Conservation (phyloP, 1,140 invertebrate genomes). For the Pseudomyrmex gracilis region DNA sequence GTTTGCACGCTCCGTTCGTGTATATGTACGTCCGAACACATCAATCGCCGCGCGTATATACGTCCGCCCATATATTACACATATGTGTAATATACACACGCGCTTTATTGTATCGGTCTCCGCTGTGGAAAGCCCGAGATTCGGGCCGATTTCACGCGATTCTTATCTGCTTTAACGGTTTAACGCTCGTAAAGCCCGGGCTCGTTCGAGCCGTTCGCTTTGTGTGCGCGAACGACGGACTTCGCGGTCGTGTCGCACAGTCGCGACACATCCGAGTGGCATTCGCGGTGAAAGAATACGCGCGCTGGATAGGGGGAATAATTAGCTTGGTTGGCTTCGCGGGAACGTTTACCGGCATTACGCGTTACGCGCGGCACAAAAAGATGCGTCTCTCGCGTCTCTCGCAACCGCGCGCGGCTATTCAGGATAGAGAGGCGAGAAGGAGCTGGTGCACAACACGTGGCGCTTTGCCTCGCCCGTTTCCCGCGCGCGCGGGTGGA, state of each 20-base stretch:
- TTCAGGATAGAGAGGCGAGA: constrained; percentile 36
- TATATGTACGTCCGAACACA: background rate
- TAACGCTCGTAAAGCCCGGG: background rate
- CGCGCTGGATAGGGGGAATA: constrained; percentile 34
- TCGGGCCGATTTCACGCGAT: constrained; percentile 39
- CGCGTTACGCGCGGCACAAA: constrained; percentile 23
- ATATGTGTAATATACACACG: background rate
- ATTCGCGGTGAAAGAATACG: constrained; percentile 18
- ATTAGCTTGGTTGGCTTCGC: constrained; percentile 53
- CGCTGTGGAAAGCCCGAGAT: constrained; percentile 30
- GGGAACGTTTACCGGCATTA: constrained; percentile 49
- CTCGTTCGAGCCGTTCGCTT: background rate
- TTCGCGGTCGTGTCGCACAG: background rate
- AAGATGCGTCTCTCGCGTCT: constrained; percentile 8
- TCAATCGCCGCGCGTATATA: constrained; percentile 3
- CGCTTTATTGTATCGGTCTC: constrained; percentile 53
- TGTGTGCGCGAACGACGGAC: background rate
- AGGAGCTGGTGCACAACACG: background rate
- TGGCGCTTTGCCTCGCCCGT: no score
- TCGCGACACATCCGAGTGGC: background rate
- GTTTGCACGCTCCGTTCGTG: constrained; percentile 14
- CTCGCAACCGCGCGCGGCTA: background rate
- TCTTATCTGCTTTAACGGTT: constrained; percentile 42
- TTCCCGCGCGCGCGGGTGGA: constrained; percentile 8
- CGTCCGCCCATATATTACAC: background rate